Evolutionary conservation across 2,888 invertebrate genomes (phyloP).

Genomic region (Dicroscelio sp.): DNA sequence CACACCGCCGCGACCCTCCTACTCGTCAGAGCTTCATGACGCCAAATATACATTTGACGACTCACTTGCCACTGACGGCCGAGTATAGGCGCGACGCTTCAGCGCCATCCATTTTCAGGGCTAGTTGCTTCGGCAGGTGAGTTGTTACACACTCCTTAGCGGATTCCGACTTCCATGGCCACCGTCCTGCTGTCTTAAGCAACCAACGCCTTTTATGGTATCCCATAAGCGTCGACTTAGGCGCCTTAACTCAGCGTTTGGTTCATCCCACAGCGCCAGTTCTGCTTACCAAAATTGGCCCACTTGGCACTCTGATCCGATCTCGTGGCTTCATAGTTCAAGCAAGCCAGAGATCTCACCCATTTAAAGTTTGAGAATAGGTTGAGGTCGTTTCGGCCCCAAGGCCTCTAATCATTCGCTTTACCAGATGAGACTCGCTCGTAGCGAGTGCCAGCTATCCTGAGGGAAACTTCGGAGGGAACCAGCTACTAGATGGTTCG

Average conservation of each 20-base stretch:
- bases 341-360: constrained; percentile 94
- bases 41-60: no score
- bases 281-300: constrained; percentile 96
- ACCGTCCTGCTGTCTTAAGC: constrained; percentile 94
- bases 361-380: constrained; percentile 96
- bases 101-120: constrained; percentile 94
- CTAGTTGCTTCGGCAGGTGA: constrained; percentile 94
- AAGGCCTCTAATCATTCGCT: constrained; percentile 95
- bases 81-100: constrained; percentile 92
- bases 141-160: constrained; percentile 92
- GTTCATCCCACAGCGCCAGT: constrained; percentile 96
- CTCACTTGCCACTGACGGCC: constrained; percentile 91
- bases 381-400: constrained; percentile 94
- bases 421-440: constrained; percentile 92
- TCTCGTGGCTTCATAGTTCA: constrained; percentile 92
- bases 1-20: constrained; percentile 91
- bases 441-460: constrained; percentile 89
- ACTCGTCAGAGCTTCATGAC: constrained; percentile 85
- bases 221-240: constrained; percentile 91
- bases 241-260: constrained; percentile 89
- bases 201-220: constrained; percentile 84
- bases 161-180: constrained; percentile 95
- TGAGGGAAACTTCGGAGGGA: constrained; percentile 87
- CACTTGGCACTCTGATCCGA: constrained; percentile 93
- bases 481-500: constrained; percentile 89